Base-by-base conservation (phyloP, 23 tunicate species). In the Trididemnum nubilum region DNA sequence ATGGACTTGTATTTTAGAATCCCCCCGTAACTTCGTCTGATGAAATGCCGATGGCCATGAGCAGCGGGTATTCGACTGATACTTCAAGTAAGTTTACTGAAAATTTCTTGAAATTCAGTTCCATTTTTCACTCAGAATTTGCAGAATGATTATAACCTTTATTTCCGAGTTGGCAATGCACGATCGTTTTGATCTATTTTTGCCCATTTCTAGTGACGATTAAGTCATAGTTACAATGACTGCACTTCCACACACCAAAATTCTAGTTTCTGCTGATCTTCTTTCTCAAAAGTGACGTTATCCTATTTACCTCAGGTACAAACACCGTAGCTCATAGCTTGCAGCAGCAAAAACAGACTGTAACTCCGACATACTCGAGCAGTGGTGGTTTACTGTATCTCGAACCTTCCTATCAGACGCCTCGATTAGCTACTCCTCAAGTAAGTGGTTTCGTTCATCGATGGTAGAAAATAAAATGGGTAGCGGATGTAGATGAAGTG, bases 141-240 rank as follows among this genome's bases (percentile, higher is more conserved):
- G 57, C 78, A 27, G 78, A 40, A 73, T 73, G 78, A 73, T 73
- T 73, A 73, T 69, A 38, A 38, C 28, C 19, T 37, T 38, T 3
- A 24, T 37, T 22, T 2, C 81, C 3, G 30, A 77, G 67, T 21
- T 54, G 39, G 27, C 67, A 34, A 77, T n/a, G 54, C 27, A 30
- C 79, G 81, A 82, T 82, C 75, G 86, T 82, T 51, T 82, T 82
- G 86, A 82, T 82, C 81, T 26, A 23, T 5, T 35, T 22, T 82
- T 73, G 26, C 24, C 28, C 27, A 49, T 33, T 28, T 36, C 78
- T 2, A 51, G 70, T 78, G 51, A 33, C 36, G 78, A 25, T 70
- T 65, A 66, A 32, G 86, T 82, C 86, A 82, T 82, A 82, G 86
- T 82, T 82, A 82, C 86, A 64, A 70, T 82, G 86, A 82, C 86